phyloP scores from a whole-genome alignment of 2,113 vertebrate genomes.

The Phylloscopus trochilus region DNA sequence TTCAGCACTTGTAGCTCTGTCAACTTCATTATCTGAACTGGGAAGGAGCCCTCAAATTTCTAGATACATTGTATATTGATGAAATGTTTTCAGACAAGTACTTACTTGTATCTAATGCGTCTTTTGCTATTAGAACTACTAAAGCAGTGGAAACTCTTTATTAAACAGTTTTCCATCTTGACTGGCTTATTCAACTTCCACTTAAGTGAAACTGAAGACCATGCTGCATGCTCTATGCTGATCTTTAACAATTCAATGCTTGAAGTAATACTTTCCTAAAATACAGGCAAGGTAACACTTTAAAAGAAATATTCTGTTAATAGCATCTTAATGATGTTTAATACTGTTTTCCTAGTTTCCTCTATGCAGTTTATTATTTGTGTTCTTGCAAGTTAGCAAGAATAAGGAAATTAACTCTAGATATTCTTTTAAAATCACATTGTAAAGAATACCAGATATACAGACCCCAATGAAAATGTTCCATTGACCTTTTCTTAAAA shows the following conservation, averaged over 20 bases:
- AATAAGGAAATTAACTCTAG: neutral
- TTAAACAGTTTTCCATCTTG: neutral
- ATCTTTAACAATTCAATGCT: rapidly evolving
- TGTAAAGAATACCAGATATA: neutral
- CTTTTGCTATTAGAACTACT: neutral
- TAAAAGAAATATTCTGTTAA: neutral
- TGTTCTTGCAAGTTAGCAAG: neutral
- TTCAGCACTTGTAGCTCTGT: neutral
- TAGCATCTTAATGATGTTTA: neutral
- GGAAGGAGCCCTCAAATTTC: neutral
- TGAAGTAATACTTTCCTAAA: neutral
- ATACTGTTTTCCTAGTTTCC: neutral
- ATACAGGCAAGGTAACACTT: neutral
- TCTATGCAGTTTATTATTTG: neutral
- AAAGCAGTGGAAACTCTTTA: neutral
- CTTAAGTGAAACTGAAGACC: neutral
- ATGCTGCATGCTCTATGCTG: neutral
- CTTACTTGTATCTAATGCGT: neutral
- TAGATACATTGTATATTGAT: neutral
- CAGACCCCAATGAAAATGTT: neutral
- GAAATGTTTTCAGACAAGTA: neutral
- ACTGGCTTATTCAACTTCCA: neutral
- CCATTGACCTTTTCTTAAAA: neutral
- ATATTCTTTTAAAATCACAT: neutral
- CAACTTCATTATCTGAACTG: neutral